Base-by-base conservation (phyloP, 2,113 vertebrate genomes). In the Poecilia latipinna region DNA sequence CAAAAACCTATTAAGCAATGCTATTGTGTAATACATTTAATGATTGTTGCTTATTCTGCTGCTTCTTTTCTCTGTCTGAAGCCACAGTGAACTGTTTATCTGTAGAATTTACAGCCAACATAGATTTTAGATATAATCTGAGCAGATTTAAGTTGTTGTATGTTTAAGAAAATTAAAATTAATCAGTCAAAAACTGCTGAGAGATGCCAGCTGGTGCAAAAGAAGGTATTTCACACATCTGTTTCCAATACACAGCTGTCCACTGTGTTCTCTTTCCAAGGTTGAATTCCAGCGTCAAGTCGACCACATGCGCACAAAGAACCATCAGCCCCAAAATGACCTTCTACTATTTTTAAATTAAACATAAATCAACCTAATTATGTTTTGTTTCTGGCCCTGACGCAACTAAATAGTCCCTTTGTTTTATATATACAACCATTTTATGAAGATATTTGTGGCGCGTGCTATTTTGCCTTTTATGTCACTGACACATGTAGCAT, bases 211-310 rank as follows among this genome's bases (percentile, higher is more conserved):
- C 87, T 90, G 86, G 69, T 89, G 72, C 73, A 54, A 79, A 72
- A 75, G 75, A 82, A 85, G 82, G 85, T 82, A 91, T 91, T 93
- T 88, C 78, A 88, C 83, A 88, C 91, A 90, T 91, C 85, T 91
- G 91, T 82, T 91, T 90, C 78, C 72, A 89, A 88, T 91, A 77
- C 75, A 74, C 72, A 62, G 80, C 87, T 91, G 88, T 91, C 89
- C 89, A 89, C 88, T 86, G 77, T 88, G 83, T 80, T 86, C 80
- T 83, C 70, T 28, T 79, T 82, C 82, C 82, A 84, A 88, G 80
- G 79, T 71, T 84, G 78, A 79, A 86, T 85, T 90, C 80, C 73
- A 81, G 70, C 78, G 82, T 54, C 26, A 74, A 86, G 72, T 71
- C 63, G 32, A 61, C 32, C 79, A 76, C 75, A 54, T 70, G 72